Conservation (phyloP, 2,113 vertebrate species). For the Myotis lucifugus region DNA sequence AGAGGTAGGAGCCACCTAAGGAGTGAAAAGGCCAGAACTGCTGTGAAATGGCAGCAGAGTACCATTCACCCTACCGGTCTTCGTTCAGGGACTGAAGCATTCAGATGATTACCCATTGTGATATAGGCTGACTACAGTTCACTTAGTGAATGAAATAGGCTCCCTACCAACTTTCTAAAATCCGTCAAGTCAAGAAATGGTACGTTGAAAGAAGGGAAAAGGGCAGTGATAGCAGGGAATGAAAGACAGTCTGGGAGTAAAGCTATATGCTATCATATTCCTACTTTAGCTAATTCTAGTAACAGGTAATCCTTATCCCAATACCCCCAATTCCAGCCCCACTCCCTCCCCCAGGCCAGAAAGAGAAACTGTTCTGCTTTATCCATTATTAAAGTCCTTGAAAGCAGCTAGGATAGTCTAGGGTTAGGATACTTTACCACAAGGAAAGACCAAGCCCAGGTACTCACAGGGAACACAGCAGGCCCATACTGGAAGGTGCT, state of each 20-base stretch:
- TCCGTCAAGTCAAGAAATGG: not conserved
- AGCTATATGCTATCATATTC: not conserved
- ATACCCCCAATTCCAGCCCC: not conserved
- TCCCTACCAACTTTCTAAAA: not conserved
- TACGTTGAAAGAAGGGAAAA: not conserved
- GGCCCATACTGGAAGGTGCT: constrained; percentile 99
- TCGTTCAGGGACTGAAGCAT: not conserved
- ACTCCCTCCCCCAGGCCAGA: not conserved
- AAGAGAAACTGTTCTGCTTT: not conserved
- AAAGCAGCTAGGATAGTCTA: not conserved
- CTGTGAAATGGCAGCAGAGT: not conserved
- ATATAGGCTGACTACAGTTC: not conserved
- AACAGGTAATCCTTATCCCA: not conserved
- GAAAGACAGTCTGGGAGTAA: not conserved
- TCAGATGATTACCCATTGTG: not conserved
- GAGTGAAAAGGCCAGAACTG: constrained; percentile 24
- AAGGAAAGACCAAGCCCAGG: not conserved
- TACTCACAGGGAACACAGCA: constrained; percentile 98
- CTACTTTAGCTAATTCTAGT: not conserved
- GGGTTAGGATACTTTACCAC: not conserved
- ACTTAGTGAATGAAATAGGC: constrained; percentile 9
- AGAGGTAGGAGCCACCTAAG: constrained; percentile 97
- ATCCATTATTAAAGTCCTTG: not conserved
- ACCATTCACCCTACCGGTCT: not conserved
- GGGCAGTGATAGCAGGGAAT: not conserved